Evolutionary conservation across 2,888 invertebrate species (phyloP), one percentile per base, ranked within the genome.

Genomic region (Sphaerolaimus hirsutus): DNA sequence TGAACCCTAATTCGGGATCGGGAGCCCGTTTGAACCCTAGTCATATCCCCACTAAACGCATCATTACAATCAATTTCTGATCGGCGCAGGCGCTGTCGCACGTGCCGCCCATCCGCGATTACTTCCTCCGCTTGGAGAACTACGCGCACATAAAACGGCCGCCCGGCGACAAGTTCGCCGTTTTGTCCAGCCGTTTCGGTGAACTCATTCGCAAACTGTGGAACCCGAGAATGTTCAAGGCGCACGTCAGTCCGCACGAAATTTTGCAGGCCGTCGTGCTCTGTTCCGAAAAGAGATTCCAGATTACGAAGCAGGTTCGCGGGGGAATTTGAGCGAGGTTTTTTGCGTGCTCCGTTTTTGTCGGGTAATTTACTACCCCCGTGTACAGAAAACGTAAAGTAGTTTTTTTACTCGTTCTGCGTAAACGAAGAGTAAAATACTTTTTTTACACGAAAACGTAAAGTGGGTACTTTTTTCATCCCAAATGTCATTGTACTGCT

Each of bases 171-270:
- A 87, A 83, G 2, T 77, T 79, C 47, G 83, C 82, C 61, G 73
- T 87, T 26, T 68, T 99, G 42, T 86, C 89, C 0, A 82, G 83
- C 61, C 69, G 56, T 17, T 58, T 56, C 42, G 56, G 56, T 19
- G 56, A 56, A 43, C 45, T 58, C 21, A 46, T 56, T 32, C 72
- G 97, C 21, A 99, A 99, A 64, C 71, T 99, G 56, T 99, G 97
- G 97, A 97, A 99, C 67, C 91, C 93, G 0, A 72, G 87, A 37
- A 93, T 93, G 60, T 99, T 99, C 64, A 97, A 99, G 67, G 82
- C 93, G 1, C 99, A 99, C 61, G 99, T 99, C 0, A 91, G 89
- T 22, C 99, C 99, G 0, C 99, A 99, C 64, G 97, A 99, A 72
- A 99, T 99, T 93, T 70, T 99, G 24, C 99, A 99, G 57, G 60